Percentiles rank a stretch among this genome's conserved stretches.
phyloP scores from a whole-genome alignment of 1,140 invertebrate genomes.

The Portunus trituberculatus region DNA sequence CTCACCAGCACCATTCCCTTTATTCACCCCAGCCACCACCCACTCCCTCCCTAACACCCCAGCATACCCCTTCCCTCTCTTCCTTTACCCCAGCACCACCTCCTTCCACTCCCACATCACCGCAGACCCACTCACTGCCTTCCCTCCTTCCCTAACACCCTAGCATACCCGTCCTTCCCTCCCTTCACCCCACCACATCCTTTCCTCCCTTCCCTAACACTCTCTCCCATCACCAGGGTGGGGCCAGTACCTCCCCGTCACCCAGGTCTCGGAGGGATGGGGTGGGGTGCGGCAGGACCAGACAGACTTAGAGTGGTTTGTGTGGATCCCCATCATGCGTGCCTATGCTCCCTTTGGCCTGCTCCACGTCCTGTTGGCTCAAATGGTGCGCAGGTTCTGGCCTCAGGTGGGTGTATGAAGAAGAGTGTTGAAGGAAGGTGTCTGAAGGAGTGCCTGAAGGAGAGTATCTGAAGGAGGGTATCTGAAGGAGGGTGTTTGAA shows the following conservation, averaged over 20 bases:
- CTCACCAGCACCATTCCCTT: not conserved
- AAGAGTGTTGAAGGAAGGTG: not conserved
- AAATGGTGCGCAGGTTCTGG: slow-evolving; percentile 56
- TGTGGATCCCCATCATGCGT: slow-evolving; percentile 69
- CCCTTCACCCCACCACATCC: not conserved
- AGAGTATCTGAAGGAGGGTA: not conserved
- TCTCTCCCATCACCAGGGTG: slow-evolving; percentile 40
- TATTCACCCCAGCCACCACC: not conserved
- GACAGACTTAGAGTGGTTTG: slow-evolving; percentile 75
- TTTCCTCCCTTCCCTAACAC: not conserved
- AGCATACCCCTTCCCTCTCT: not conserved
- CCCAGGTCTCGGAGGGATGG: not conserved
- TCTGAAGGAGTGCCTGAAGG: not conserved
- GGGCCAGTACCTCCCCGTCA: slow-evolving; percentile 73
- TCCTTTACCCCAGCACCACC: not conserved
- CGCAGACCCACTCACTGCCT: not conserved
- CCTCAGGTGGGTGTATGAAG: slow-evolving; percentile 61
- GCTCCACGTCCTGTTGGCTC: slow-evolving; percentile 48
- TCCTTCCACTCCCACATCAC: not conserved
- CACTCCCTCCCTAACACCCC: not conserved
- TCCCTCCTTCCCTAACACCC: not conserved
- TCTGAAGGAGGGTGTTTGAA: not conserved
- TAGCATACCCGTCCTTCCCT: not conserved
- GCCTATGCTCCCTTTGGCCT: slow-evolving; percentile 64
- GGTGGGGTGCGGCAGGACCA: slow-evolving; percentile 64